Percentiles rank a stretch among this genome's conserved stretches.
These are phyloP conservation scores for Calliphora vomitoria DNA, from an alignment of 2,888 invertebrate species.

Conservation along the genomic window DNA sequence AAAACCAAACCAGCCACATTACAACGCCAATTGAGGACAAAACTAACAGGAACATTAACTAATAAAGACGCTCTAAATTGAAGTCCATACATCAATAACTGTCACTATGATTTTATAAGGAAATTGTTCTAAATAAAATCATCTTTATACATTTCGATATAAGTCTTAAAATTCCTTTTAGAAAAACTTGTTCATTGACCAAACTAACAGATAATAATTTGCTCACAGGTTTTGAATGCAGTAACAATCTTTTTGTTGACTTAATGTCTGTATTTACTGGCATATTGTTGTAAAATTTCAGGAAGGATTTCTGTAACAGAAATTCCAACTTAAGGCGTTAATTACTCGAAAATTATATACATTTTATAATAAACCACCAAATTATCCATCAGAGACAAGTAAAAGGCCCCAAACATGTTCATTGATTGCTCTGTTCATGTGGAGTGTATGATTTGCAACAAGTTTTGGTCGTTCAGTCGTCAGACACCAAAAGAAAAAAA, in stretches of 20 bases:
- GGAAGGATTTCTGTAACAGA: slow-evolving; percentile 53
- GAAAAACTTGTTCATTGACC: not conserved
- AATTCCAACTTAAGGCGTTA: slow-evolving; percentile 52
- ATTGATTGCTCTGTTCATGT: not conserved
- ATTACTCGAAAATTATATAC: slow-evolving; percentile 41
- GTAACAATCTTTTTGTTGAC: not conserved
- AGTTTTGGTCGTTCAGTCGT: slow-evolving; percentile 5
- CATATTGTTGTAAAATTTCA: slow-evolving; percentile 45
- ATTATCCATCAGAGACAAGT: slow-evolving; percentile 23
- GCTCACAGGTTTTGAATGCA: not conserved
- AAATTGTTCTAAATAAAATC: not conserved
- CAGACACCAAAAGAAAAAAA: slow-evolving; percentile 16
- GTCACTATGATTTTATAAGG: not conserved
- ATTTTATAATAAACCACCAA: not conserved
- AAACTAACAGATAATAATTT: not conserved
- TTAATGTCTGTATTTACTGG: not conserved
- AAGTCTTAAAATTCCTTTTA: no score
- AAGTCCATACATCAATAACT: not conserved
- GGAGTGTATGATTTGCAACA: slow-evolving; percentile 21
- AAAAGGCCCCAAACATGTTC: slow-evolving; percentile 56
- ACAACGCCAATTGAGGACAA: slow-evolving; percentile 6
- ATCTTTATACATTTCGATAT: not conserved
- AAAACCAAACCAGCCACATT: not conserved
- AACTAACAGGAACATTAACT: not conserved
- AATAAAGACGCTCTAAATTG: not conserved